Percentiles rank a stretch among this genome's conserved stretches.
Conservation (phyloP, 2,797 vertebrate genomes). For the Crypturellus tataupa region DNA sequence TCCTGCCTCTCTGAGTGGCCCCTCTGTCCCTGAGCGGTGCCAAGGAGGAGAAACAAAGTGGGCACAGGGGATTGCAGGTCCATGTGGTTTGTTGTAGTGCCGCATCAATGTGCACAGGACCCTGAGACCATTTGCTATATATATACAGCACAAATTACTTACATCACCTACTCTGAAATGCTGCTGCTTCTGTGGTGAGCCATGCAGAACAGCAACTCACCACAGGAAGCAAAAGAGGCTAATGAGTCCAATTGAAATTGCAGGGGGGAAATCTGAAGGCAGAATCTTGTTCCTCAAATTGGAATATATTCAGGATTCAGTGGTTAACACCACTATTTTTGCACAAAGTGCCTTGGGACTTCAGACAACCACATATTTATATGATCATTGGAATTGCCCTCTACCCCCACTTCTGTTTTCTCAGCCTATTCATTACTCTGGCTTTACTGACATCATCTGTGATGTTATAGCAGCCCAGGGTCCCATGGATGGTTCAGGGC, state of each 20-base stretch:
- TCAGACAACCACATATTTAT: conserved; percentile 2
- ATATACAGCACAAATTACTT: background rate
- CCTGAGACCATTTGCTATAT: accelerated
- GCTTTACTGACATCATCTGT: background rate
- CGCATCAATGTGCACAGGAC: accelerated
- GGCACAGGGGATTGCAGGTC: background rate
- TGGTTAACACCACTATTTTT: background rate
- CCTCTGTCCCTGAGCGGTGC: background rate
- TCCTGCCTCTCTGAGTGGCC: background rate
- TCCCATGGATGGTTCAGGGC: background rate
- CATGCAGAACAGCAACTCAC: background rate
- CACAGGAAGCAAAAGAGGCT: accelerated
- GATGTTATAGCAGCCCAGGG: background rate
- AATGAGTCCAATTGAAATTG: background rate
- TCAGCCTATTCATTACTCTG: background rate
- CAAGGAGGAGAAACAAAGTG: background rate
- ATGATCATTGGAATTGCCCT: background rate
- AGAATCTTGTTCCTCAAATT: background rate
- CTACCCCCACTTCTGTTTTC: background rate
- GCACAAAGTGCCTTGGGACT: background rate
- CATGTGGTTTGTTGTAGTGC: accelerated
- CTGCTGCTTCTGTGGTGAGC: background rate
- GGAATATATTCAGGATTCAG: background rate
- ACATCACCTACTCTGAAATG: background rate
- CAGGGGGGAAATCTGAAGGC: background rate